phyloP scores from a whole-genome alignment of 2,113 vertebrate genomes.

The Centropus unirufus region DNA sequence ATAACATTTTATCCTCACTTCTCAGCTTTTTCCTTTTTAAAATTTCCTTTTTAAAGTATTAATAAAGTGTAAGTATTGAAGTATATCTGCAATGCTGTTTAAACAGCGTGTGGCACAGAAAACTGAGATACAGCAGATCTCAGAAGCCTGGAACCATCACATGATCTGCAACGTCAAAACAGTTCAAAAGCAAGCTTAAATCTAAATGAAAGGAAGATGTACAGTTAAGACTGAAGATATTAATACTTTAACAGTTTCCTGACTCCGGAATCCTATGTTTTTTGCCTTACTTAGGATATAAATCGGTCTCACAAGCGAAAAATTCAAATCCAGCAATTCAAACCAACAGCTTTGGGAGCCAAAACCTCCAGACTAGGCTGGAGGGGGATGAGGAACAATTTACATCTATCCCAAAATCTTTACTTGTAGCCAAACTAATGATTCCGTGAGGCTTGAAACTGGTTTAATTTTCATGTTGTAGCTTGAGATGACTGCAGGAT shows the following conservation, averaged over 20 bases:
- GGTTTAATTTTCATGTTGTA: neutral
- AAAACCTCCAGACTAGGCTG: neutral
- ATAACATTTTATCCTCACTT: neutral
- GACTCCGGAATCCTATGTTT: neutral
- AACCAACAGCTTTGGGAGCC: neutral
- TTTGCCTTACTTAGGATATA: constrained; percentile 43
- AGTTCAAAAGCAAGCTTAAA: constrained; percentile 10
- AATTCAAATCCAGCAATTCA: neutral
- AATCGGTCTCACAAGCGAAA: neutral
- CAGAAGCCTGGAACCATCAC: neutral
- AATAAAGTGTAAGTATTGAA: neutral
- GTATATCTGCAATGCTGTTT: neutral
- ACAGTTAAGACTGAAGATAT: constrained; percentile 34
- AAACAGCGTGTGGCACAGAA: constrained; percentile 13
- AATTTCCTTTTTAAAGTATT: neutral
- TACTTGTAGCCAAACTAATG: neutral
- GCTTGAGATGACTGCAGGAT: neutral
- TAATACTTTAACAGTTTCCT: constrained; percentile 29
- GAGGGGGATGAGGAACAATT: neutral
- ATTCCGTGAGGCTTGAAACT: neutral
- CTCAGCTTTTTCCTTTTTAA: constrained; percentile 24
- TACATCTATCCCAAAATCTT: neutral
- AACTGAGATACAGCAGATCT: constrained; percentile 18
- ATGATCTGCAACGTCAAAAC: constrained; percentile 22
- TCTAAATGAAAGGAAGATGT: constrained; percentile 21